Percentiles rank a stretch among this genome's conserved stretches.
These are phyloP conservation scores for Pristionchus mayeri DNA, from an alignment of 2,888 invertebrate species.

Conservation along the genomic window DNA sequence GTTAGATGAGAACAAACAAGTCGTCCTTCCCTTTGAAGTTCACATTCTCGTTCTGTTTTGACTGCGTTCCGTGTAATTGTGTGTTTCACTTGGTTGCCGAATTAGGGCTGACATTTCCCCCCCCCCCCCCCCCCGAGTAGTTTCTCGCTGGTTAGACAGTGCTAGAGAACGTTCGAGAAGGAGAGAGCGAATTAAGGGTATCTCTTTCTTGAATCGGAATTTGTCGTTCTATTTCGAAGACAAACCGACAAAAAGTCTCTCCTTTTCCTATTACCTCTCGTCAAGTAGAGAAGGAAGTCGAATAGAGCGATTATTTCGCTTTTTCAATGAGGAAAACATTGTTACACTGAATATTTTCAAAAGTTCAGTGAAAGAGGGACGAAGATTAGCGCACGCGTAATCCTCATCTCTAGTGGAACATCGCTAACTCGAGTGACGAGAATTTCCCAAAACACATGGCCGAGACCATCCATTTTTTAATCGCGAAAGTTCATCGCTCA, in stretches of 20 bases:
- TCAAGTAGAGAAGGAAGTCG: conserved; percentile 51
- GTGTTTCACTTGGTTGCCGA: neutral
- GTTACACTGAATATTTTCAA: neutral
- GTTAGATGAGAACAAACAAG: no score
- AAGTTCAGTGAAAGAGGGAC: neutral
- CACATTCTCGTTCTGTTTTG: neutral
- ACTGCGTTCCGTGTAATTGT: neutral
- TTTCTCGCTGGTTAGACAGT: no score
- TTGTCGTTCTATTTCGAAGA: no score
- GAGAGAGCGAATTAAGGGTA: no score
- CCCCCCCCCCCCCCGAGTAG: no score
- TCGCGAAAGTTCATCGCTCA: no score
- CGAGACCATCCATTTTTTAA: neutral
- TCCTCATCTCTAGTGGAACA: neutral
- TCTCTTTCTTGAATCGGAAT: no score
- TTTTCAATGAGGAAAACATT: neutral
- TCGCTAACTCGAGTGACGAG: neutral
- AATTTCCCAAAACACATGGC: neutral
- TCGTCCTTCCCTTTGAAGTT: no score
- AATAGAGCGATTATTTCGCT: neutral
- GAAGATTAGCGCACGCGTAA: neutral
- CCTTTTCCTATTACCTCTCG: neutral
- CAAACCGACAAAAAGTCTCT: no score
- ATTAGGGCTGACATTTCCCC: no score
- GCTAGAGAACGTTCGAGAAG: no score